Conservation (phyloP, 2,888 invertebrate species). For the Syritta pipiens region DNA sequence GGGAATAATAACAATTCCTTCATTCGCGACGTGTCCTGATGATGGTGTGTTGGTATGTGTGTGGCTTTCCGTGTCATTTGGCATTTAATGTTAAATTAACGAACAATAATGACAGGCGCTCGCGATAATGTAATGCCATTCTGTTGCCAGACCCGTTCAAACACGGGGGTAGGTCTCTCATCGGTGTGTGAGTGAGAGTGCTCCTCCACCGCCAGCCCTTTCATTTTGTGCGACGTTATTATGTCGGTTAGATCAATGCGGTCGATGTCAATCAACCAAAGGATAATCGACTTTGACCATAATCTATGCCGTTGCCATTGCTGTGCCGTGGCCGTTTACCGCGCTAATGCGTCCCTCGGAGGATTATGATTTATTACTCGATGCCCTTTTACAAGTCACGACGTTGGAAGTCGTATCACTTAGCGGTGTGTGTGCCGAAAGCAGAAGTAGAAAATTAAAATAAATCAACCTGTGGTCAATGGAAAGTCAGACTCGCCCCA, state of each 20-base stretch:
- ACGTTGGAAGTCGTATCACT: constrained; percentile 38
- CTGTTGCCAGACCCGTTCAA: neutral
- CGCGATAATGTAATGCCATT: constrained; percentile 59
- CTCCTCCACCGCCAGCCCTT: constrained; percentile 18
- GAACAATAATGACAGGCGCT: constrained; percentile 64
- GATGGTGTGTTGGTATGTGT: neutral
- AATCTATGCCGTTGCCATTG: constrained; percentile 39
- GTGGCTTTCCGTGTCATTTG: constrained; percentile 69
- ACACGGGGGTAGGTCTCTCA: constrained; percentile 1
- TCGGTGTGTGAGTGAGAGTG: neutral
- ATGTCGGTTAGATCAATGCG: constrained; percentile 63
- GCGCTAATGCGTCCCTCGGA: constrained; percentile 44
- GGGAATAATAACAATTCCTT: constrained; percentile 53
- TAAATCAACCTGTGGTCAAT: constrained; percentile 51
- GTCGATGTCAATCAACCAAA: constrained; percentile 63
- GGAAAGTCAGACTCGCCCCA: constrained; percentile 5
- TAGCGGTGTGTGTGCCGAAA: constrained; percentile 13
- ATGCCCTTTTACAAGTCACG: constrained; percentile 39
- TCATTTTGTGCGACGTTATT: constrained; percentile 24
- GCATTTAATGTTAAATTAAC: constrained; percentile 68
- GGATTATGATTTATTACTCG: constrained; percentile 66
- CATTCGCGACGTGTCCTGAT: constrained; percentile 17
- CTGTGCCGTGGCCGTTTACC: neutral
- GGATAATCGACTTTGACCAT: constrained; percentile 66
- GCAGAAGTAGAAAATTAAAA: constrained; percentile 49